Evolutionary conservation across 2,888 invertebrate species (phyloP), one percentile per base, ranked within the genome.

Genomic region (Drosophila stalkeri): DNA sequence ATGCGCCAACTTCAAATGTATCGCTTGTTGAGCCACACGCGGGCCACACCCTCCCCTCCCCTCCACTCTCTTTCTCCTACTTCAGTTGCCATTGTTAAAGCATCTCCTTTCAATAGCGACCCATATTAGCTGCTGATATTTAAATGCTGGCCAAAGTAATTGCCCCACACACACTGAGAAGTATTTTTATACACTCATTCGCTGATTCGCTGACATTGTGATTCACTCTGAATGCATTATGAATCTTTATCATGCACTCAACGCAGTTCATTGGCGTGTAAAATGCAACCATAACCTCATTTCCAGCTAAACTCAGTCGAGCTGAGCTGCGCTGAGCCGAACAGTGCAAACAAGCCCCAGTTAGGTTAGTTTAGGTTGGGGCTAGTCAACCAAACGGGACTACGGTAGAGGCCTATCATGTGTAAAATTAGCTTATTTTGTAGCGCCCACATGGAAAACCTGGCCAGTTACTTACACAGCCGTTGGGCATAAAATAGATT

Each of bases 371-470:
- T 33, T 62, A 23, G 47, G 44, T n/a, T n/a, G 14, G n/a, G n/a
- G 49, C 12, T 39, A 23, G 39, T 39, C 39, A 39, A 39, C 39
- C 39, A 8, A 39, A 39, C 16, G 39, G 39, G 31, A 43, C 56
- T n/a, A n/a, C 20, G 56, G n/a, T 35, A 20, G 62, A 49, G 51
- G 82, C 82, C 72, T 82, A 87, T 87, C 88, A 86, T 87, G 89
- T 86, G 90, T 82, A 82, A 86, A 86, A 86, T 86, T 86, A 85
- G 85, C 85, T 86, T 89, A 86, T 75, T 89, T 89, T 73, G 85
- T 77, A 66, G 73, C 59, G 39, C 60, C 76, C 60, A 72, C 67
- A 66, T 66, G 70, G 64, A 60, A 68, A 80, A 73, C 69, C 72
- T 60, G 57, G 62, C 46, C 54, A 37, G 80, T 78, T 65, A 67